phyloP scores from a whole-genome alignment of 64 coral and sea anemone genomes.

The Acropora yongei region DNA sequence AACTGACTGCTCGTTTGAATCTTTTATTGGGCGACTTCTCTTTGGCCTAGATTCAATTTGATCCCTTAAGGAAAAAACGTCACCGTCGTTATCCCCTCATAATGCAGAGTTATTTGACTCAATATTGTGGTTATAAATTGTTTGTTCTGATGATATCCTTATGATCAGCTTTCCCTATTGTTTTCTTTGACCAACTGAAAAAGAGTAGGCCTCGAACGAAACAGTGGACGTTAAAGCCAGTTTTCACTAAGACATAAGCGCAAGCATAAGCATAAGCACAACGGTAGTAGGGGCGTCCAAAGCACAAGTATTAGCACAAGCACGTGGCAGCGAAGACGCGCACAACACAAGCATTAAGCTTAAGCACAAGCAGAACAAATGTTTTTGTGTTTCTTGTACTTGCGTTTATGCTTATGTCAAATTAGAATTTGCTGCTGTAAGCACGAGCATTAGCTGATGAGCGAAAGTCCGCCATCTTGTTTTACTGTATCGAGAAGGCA shows the following conservation, averaged over 20 bases:
- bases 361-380: slow-evolving; percentile 1
- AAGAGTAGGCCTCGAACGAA: not conserved
- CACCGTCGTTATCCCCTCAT: too few species aligned
- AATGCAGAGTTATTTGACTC: not conserved
- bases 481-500: slow-evolving; percentile 21
- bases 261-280: slow-evolving; percentile 2
- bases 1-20: too few species aligned
- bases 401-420: slow-evolving; percentile 24
- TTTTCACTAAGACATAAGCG: not conserved
- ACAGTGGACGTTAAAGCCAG: not conserved
- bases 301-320: slow-evolving; percentile 4
- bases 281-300: not conserved
- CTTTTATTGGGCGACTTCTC: too few species aligned
- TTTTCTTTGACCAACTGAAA: slow-evolving; percentile 18
- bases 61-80: too few species aligned
- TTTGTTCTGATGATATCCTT: too few species aligned
- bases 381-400: slow-evolving; percentile 13
- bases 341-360: slow-evolving; percentile 3
- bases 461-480: slow-evolving; percentile 24
- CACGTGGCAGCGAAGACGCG: not conserved
- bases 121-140: not conserved
- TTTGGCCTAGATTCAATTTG: too few species aligned
- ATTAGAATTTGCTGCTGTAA: slow-evolving; percentile 17
- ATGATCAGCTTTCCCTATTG: too few species aligned
- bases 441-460: not conserved